A percentile compares a stretch with the other conserved stretches of the same genome.
Evolutionary conservation across 2,888 invertebrate genomes (phyloP).

Genomic region (Leptopilina drosophilae): DNA sequence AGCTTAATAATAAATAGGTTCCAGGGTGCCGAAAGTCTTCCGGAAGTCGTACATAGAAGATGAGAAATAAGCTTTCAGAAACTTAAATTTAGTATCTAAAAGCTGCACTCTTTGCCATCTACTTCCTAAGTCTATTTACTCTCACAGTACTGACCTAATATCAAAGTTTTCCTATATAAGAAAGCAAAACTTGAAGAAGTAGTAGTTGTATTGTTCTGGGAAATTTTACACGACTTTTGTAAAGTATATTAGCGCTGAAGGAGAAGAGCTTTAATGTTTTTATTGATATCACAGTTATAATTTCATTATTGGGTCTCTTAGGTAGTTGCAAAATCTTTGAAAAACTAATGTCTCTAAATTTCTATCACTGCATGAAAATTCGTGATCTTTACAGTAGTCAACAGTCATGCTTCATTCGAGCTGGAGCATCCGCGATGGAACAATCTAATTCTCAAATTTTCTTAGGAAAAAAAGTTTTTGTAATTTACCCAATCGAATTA

Average conservation of each 20-base stretch:
- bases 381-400: no score
- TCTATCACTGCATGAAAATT: no score
- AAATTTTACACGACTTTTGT: background rate
- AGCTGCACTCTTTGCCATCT: background rate
- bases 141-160: constrained; percentile 25
- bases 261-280: no score
- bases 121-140: constrained; percentile 19
- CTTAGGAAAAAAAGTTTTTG: no score
- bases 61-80: constrained; percentile 20
- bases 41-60: constrained; percentile 29
- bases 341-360: no score
- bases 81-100: constrained; percentile 8
- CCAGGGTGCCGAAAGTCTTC: constrained; percentile 23
- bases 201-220: background rate
- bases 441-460: no score
- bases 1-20: constrained; percentile 63
- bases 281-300: no score
- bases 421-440: no score
- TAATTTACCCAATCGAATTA: no score
- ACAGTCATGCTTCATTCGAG: no score
- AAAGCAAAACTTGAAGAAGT: background rate
- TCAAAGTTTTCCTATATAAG: constrained; percentile 17
- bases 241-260: background rate
- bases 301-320: no score
- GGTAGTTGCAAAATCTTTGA: no score